Conservation (phyloP, 2,797 vertebrate genomes). For the Sitta carolinensis region DNA sequence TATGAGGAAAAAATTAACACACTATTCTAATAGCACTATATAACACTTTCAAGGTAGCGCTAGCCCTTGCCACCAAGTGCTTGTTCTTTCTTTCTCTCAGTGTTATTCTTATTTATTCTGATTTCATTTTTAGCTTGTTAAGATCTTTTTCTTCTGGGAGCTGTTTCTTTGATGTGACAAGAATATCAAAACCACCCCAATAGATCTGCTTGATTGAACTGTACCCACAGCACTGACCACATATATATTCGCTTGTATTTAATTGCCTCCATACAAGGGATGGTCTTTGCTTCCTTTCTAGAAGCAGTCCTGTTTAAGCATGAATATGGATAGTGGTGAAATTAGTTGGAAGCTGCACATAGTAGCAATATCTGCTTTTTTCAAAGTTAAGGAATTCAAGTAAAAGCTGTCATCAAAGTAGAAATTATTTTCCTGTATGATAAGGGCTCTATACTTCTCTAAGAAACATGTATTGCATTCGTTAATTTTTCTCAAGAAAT, state of each 20-base stretch:
- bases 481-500: background rate
- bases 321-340: background rate
- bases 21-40: background rate
- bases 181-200: slow-evolving; percentile 33
- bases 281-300: background rate
- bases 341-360: background rate
- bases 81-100: background rate
- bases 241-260: background rate
- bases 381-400: background rate
- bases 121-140: slow-evolving; percentile 25
- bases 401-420: background rate
- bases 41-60: background rate
- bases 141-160: background rate
- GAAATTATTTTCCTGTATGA: background rate
- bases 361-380: background rate
- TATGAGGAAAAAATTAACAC: slow-evolving; percentile 60
- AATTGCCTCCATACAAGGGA: slow-evolving; percentile 16
- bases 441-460: background rate
- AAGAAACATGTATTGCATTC: background rate
- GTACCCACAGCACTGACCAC: background rate
- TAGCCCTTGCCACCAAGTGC: background rate
- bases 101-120: slow-evolving; percentile 21
- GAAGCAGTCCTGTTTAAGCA: background rate
- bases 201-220: slow-evolving; percentile 21
- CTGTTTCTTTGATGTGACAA: slow-evolving; percentile 48